Percentiles rank a stretch among this genome's conserved stretches.
These are phyloP conservation scores for Macroramphosus scolopax DNA, from an alignment of 2,797 vertebrate genomes.

Conservation along the genomic window DNA sequence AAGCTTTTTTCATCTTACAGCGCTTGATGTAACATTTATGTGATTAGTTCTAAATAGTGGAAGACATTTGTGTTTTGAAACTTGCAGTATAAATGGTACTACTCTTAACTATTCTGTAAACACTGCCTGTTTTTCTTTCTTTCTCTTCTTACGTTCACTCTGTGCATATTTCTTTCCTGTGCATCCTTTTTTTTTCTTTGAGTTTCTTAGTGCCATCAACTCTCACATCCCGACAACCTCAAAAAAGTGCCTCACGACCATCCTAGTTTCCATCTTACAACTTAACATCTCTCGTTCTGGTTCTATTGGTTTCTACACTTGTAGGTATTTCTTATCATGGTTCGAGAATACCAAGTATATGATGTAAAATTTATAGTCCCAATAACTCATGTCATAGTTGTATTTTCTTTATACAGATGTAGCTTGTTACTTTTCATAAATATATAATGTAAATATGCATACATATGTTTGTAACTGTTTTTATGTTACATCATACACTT, in stretches of 20 bases:
- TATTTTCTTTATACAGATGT: conserved; percentile 89
- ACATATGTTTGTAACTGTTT: conserved; percentile 94
- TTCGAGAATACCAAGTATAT: conserved; percentile 85
- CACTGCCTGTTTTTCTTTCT: conserved; percentile 76
- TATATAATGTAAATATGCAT: conserved; percentile 96
- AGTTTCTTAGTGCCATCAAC: conserved; percentile 80
- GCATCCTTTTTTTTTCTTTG: conserved; percentile 62
- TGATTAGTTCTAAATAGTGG: conserved; percentile 81
- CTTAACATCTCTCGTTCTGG: conserved; percentile 83
- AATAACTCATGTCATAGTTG: conserved; percentile 87
- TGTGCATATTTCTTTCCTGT: conserved; percentile 74
- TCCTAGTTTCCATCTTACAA: conserved; percentile 85
- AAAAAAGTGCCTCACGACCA: conserved; percentile 95
- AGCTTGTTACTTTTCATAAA: conserved; percentile 89
- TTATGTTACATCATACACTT: conserved; percentile 92
- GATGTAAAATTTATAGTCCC: conserved; percentile 90
- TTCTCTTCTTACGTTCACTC: conserved; percentile 58
- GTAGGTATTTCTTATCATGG: conserved; percentile 79
- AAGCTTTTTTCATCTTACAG: conserved; percentile 75
- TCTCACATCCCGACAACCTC: conserved; percentile 86
- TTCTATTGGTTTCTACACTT: conserved; percentile 79
- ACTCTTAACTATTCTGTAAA: conserved; percentile 81
- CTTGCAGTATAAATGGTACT: conserved; percentile 83
- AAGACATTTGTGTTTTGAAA: conserved; percentile 83
- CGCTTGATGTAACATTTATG: conserved; percentile 83